Percentiles rank a stretch among this genome's conserved stretches.
phyloP scores from a whole-genome alignment of 2,888 invertebrate genomes.

The Micoletzkya japonica region DNA sequence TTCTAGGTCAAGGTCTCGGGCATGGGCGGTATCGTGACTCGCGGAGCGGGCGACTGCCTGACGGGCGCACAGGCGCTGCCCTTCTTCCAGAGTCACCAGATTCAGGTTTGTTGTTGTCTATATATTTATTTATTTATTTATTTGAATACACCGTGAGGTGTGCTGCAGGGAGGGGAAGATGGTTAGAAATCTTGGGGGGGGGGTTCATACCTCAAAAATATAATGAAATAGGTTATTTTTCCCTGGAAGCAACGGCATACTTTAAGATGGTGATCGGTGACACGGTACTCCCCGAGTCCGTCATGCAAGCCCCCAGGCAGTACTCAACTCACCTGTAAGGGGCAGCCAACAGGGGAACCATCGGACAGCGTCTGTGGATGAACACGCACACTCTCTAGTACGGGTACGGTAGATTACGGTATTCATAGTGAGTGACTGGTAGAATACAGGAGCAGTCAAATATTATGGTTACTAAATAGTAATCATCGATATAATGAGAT shows the following conservation, averaged over 20 bases:
- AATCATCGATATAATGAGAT: no score
- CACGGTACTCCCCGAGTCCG: conserved; percentile 92
- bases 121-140: not conserved
- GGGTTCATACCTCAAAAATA: no score
- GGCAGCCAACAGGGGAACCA: conserved; percentile 75
- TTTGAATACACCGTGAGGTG: not conserved
- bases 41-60: conserved; percentile 68
- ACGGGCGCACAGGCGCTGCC: conserved; percentile 71
- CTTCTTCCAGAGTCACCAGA: conserved; percentile 97
- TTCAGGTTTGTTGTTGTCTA: conserved; percentile 75
- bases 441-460: no score
- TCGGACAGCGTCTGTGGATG: conserved; percentile 88
- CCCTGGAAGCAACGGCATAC: conserved; percentile 3
- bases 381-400: conserved; percentile 89
- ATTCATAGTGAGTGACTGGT: no score
- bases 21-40: conserved; percentile 67
- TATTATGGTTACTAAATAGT: no score
- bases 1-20: conserved; percentile 46
- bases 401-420: not conserved
- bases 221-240: no score
- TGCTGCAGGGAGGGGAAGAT: no score
- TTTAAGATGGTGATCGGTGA: conserved; percentile 94
- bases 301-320: conserved; percentile 95
- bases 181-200: no score
- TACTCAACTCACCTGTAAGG: conserved; percentile 76